A percentile compares a stretch with the other conserved stretches of the same genome.
phyloP scores from a whole-genome alignment of 2,113 vertebrate species.

The Brachirus orientalis region DNA sequence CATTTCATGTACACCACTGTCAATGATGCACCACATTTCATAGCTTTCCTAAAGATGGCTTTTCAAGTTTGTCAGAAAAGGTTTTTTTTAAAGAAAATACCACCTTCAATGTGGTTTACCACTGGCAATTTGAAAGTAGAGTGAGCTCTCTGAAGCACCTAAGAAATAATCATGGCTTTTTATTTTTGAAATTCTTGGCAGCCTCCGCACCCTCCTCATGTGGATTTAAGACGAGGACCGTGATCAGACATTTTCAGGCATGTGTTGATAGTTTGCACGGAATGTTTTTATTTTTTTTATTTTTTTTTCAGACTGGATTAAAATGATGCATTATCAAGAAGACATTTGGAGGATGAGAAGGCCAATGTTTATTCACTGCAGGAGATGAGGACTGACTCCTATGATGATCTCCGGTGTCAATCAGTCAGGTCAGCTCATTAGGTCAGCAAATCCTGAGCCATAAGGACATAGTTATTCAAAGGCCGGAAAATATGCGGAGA shows the following conservation, averaged over 20 bases:
- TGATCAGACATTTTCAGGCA: constrained; percentile 35
- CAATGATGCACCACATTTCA: constrained; percentile 43
- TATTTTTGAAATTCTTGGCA: constrained; percentile 38
- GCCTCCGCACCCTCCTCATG: constrained; percentile 24
- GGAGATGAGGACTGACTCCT: constrained; percentile 60
- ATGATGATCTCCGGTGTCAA: constrained; percentile 60
- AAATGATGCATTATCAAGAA: constrained; percentile 63
- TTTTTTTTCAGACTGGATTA: constrained; percentile 20
- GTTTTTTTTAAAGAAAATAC: constrained; percentile 29
- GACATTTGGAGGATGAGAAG: constrained; percentile 39
- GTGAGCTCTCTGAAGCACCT: constrained; percentile 45
- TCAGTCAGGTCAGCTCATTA: constrained; percentile 67
- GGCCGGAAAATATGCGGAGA: constrained; percentile 64
- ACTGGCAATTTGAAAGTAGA: constrained; percentile 43
- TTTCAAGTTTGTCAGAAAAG: constrained; percentile 53
- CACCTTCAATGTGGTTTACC: constrained; percentile 31
- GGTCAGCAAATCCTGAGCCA: constrained; percentile 72
- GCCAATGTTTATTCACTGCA: constrained; percentile 60
- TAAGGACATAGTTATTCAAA: constrained; percentile 66
- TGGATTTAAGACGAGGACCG: constrained; percentile 21
- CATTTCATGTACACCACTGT: constrained; percentile 36
- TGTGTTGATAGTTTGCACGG: constrained; percentile 23
- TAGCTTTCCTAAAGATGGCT: constrained; percentile 34
- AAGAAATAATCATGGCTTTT: constrained; percentile 54
- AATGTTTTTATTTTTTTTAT: constrained; percentile 5